Conservation (phyloP, 2,113 vertebrate species). For the Clupea harengus region DNA sequence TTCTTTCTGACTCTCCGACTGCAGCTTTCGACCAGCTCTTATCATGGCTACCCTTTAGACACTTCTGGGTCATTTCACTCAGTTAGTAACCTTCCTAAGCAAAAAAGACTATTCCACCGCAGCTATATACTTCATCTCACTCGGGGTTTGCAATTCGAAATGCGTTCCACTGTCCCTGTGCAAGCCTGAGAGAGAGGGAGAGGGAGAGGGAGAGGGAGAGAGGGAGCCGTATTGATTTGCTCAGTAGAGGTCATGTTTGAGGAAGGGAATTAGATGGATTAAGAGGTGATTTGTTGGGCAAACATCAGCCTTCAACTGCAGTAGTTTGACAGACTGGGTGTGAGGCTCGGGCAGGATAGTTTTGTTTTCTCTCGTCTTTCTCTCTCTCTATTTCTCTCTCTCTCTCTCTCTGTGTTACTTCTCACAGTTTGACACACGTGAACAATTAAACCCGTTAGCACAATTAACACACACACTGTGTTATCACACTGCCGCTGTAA, state of each 20-base stretch:
- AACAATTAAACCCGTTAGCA: neutral
- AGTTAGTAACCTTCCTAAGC: no score
- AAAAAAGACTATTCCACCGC: no score
- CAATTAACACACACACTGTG: neutral
- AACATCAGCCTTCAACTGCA: conserved; percentile 20
- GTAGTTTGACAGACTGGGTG: neutral
- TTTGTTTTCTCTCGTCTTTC: neutral
- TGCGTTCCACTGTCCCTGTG: no score
- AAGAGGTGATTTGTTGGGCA: conserved; percentile 34
- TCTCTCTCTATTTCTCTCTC: neutral
- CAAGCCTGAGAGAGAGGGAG: neutral
- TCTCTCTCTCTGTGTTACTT: neutral
- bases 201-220: neutral
- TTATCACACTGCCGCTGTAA: no score
- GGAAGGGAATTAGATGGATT: conserved; percentile 35
- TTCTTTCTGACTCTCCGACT: no score
- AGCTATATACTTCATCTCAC: no score
- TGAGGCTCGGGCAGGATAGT: neutral
- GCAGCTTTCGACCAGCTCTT: no score
- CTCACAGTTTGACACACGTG: neutral
- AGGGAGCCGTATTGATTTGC: conserved; percentile 16
- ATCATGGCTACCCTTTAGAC: no score
- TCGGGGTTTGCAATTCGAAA: no score
- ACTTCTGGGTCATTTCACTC: no score
- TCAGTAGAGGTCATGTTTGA: conserved; percentile 25